Conservation (phyloP, 2,113 vertebrate species). For the Climacteris rufus region DNA sequence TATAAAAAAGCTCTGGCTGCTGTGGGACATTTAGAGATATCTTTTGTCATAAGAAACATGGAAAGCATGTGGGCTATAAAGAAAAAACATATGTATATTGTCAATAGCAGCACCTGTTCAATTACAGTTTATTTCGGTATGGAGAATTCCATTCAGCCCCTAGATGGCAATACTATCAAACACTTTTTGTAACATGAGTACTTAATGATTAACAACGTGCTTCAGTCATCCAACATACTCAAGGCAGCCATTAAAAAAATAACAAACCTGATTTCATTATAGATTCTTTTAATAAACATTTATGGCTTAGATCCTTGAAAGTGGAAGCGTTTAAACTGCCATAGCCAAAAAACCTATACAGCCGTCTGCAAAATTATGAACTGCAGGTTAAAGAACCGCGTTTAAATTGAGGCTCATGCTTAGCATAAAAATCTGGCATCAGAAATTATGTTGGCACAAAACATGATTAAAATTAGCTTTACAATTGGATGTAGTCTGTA, state of each 20-base stretch:
- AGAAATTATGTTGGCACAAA: conserved; percentile 46
- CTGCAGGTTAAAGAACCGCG: conserved; percentile 52
- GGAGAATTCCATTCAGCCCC: conserved; percentile 81
- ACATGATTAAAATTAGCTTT: conserved; percentile 57
- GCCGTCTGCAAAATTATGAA: conserved; percentile 54
- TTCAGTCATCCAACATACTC: conserved; percentile 79
- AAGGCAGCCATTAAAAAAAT: conserved; percentile 85
- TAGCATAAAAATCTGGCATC: conserved; percentile 60
- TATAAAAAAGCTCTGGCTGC: conserved; percentile 71
- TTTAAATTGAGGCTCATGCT: conserved; percentile 38
- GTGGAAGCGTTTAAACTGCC: conserved; percentile 73
- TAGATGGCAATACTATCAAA: conserved; percentile 93
- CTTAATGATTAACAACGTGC: conserved; percentile 81
- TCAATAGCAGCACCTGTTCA: conserved; percentile 87
- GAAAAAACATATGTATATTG: conserved; percentile 87
- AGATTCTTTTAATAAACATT: conserved; percentile 88
- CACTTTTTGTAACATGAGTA: conserved; percentile 75
- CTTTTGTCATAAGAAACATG: conserved; percentile 83
- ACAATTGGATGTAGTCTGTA: conserved; percentile 45
- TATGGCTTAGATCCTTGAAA: conserved; percentile 80
- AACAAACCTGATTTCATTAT: conserved; percentile 89
- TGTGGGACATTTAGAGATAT: conserved; percentile 73
- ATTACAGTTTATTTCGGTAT: conserved; percentile 80
- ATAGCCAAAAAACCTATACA: conserved; percentile 46
- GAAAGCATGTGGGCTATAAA: conserved; percentile 86